Conservation (phyloP, 2,113 vertebrate genomes). For the Ctenomys sociabilis region DNA sequence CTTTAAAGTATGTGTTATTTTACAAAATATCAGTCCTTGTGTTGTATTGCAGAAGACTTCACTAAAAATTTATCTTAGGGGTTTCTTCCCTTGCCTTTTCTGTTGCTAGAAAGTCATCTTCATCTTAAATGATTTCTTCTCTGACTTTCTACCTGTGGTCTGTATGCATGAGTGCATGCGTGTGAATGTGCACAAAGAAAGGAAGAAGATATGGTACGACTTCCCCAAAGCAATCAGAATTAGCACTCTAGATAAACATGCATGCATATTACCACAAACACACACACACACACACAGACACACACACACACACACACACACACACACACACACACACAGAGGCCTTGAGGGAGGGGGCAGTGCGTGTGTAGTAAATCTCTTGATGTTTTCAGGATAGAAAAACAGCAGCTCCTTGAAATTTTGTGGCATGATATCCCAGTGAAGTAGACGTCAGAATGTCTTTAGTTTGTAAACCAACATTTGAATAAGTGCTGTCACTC, state of each 20-base stretch:
- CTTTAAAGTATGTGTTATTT: background rate
- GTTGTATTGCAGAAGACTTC: background rate
- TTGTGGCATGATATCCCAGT: background rate
- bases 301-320: background rate
- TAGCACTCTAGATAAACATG: background rate
- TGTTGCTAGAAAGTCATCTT: background rate
- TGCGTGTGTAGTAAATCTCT: background rate
- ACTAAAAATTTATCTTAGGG: background rate
- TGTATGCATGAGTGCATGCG: rapidly evolving
- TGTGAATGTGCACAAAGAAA: rapidly evolving
- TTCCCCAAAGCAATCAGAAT: background rate
- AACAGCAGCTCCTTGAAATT: background rate
- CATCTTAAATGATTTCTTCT: background rate
- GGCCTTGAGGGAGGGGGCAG: too few species aligned
- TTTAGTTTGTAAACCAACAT: background rate
- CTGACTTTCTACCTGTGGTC: background rate
- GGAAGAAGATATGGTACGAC: background rate
- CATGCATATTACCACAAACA: background rate
- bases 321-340: too few species aligned
- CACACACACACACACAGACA: background rate
- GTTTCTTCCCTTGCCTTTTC: background rate
- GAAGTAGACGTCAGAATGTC: background rate
- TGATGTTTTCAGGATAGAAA: background rate
- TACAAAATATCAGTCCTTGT: slow-evolving; percentile 4
- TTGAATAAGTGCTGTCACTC: background rate